Evolutionary conservation across 2,797 vertebrate species (phyloP).

Genomic region (Pseudochirops cupreus): DNA sequence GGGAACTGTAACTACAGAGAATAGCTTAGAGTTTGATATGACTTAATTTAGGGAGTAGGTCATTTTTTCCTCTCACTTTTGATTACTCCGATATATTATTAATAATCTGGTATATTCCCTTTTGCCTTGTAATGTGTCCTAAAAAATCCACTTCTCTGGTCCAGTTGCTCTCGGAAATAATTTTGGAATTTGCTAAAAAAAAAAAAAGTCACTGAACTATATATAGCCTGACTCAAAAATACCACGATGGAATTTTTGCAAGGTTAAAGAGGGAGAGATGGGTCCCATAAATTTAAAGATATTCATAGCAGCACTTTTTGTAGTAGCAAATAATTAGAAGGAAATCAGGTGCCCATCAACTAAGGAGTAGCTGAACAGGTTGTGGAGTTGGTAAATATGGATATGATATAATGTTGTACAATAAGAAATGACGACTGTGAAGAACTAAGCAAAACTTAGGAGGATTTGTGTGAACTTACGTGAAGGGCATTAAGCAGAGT

Average conservation of each 20-base stretch:
- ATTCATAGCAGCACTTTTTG: background rate
- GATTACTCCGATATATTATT: background rate
- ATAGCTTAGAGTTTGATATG: background rate
- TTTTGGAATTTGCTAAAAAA: background rate
- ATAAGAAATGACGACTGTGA: background rate
- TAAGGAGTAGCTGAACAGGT: background rate
- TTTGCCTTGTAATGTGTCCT: background rate
- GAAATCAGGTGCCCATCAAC: background rate
- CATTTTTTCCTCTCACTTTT: background rate
- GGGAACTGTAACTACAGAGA: background rate
- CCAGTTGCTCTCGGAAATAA: background rate
- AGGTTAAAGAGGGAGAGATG: background rate
- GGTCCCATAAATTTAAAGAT: background rate
- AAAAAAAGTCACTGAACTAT: background rate
- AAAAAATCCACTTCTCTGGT: background rate
- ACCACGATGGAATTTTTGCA: background rate
- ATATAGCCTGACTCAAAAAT: background rate
- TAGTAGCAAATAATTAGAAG: background rate
- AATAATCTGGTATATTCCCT: background rate
- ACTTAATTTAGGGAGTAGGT: background rate
- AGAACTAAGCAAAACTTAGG: background rate
- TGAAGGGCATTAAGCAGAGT: background rate
- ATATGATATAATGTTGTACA: background rate
- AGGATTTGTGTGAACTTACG: background rate
- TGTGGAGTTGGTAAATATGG: background rate